A percentile compares a stretch with the other conserved stretches of the same genome.
phyloP scores from a whole-genome alignment of 1,140 invertebrate genomes.

The Drosophila willistoni region DNA sequence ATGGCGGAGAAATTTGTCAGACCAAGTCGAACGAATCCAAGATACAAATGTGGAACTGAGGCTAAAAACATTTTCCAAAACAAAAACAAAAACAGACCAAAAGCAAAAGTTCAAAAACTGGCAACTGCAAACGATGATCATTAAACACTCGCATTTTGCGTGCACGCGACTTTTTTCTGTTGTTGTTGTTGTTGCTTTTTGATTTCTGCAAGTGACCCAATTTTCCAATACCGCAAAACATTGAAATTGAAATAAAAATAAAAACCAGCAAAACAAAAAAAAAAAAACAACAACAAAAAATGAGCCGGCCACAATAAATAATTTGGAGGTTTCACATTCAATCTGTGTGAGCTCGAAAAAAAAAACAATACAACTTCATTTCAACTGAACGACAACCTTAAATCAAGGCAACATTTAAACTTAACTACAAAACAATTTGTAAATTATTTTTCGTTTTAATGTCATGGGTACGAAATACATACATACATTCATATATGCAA shows the following conservation, averaged over 20 bases:
- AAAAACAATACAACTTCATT: slow-evolving; percentile 36
- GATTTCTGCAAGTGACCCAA: slow-evolving; percentile 66
- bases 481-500: too few species aligned
- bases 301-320: slow-evolving; percentile 67
- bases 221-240: slow-evolving; percentile 66
- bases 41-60: slow-evolving; percentile 33
- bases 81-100: slow-evolving; percentile 19
- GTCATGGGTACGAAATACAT: neutral
- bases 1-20: slow-evolving; percentile 77
- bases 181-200: neutral
- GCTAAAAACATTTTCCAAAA: slow-evolving; percentile 16
- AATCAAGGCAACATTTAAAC: slow-evolving; percentile 68
- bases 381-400: slow-evolving; percentile 55
- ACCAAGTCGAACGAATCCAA: slow-evolving; percentile 10
- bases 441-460: slow-evolving; percentile 52
- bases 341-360: slow-evolving; percentile 45
- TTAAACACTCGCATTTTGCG: slow-evolving; percentile 7
- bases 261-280: slow-evolving; percentile 25
- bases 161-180: slow-evolving; percentile 62
- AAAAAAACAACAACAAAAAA: neutral
- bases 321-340: slow-evolving; percentile 74
- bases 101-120: slow-evolving; percentile 51
- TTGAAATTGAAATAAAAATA: slow-evolving; percentile 70
- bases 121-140: slow-evolving; percentile 63
- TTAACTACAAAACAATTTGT: slow-evolving; percentile 66